Conservation (phyloP, 2,797 vertebrate genomes). For the Enteromius thamalakanensis region DNA sequence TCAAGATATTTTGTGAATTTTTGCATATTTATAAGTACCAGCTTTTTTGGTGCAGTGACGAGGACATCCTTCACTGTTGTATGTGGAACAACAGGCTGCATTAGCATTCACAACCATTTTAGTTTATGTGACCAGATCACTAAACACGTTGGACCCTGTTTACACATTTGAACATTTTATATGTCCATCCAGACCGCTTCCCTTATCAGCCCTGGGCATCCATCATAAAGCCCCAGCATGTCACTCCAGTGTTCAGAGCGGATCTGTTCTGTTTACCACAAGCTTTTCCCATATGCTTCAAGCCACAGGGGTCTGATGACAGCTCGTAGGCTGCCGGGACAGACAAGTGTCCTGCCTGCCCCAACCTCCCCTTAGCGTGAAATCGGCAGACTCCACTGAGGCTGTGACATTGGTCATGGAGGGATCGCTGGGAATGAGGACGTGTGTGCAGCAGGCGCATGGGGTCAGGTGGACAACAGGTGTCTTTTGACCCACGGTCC, state of each 20-base stretch:
- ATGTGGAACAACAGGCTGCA: conserved; percentile 7
- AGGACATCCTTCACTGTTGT: neutral
- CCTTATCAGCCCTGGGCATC: conserved; percentile 16
- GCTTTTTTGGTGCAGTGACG: neutral
- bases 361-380: conserved; percentile 36
- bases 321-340: conserved; percentile 9
- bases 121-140: neutral
- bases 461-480: conserved; percentile 36
- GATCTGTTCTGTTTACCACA: conserved; percentile 40
- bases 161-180: neutral
- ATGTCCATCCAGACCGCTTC: neutral
- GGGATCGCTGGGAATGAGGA: conserved; percentile 42
- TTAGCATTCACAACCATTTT: conserved; percentile 1
- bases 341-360: conserved; percentile 46
- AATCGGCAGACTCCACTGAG: conserved; percentile 41
- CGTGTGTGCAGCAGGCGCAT: conserved; percentile 8
- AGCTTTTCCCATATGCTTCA: conserved; percentile 45
- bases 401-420: conserved; percentile 51
- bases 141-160: neutral
- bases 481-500: conserved; percentile 18
- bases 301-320: conserved; percentile 41
- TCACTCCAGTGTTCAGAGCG: conserved; percentile 5
- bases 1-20: neutral
- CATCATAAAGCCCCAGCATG: conserved; percentile 17
- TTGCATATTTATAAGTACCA: neutral